Evolutionary conservation across 2,113 vertebrate genomes (phyloP), one percentile per base, ranked within the genome.

Genomic region (Cyprinodon brontotheroides): DNA sequence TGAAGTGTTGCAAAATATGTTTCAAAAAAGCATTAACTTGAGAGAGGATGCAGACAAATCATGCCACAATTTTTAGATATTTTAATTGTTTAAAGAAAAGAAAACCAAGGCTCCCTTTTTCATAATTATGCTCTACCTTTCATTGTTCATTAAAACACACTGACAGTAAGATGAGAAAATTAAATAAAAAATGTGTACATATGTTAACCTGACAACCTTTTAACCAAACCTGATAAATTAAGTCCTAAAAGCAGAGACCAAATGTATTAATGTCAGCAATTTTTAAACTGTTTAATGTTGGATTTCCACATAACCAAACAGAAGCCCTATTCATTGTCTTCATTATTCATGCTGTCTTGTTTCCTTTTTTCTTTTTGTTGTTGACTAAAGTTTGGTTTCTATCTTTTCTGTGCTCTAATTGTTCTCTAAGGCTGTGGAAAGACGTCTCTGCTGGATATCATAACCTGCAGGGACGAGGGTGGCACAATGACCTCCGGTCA

Each of bases 361-460:
- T 29, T 29, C 29, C 29, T 29, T 29, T 29, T 29, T 29, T 29
- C 29, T 29, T 29, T 29, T 41, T 41, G 41, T 41, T 41, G 38
- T 8, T 63, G 4, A 20, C 29, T 36, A 61, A 61, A 29, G 4
- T 13, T 29, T 63, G 7, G n/a, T 13, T 22, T 5, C 3, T 38
- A 11, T 39, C 11, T n/a, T 72, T 38, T 40, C 3, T 36, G 12
- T 15, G 0, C 12, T 20, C 59, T 36, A 20, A 38, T 13, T 17
- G 3, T 9, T 11, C 3, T 77, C 13, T 15, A 57, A 99, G 97
- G 93, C 60, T 97, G 95, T 61, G 97, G 97, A 40, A 97, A 95
- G 84, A 96, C 95, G 9, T 97, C 97, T 0, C 66, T 99, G 88
- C 92, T 99, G 69, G 98, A 99, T 0, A 94, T 99, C 61, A 96